These are phyloP conservation scores for Vanessa atalanta DNA, from an alignment of 1,140 invertebrate genomes.

Conservation along the genomic window DNA sequence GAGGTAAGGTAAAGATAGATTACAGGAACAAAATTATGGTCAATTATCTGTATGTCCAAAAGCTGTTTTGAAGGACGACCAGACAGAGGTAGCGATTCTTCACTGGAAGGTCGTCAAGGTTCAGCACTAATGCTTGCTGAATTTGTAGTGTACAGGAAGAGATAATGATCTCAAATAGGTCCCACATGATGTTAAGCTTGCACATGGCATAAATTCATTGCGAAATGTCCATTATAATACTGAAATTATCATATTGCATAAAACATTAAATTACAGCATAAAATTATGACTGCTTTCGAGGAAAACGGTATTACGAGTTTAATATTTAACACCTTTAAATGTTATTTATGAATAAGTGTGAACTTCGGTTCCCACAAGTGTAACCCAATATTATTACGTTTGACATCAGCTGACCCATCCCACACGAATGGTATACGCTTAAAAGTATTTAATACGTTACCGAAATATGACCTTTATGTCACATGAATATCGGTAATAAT, in stretches of 20 bases:
- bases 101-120: background rate
- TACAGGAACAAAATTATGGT: too few relatives aligned
- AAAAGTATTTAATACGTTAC: background rate
- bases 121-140: background rate
- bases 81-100: background rate
- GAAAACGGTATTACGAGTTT: slow-evolving; percentile 3
- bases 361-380: slow-evolving; percentile 8
- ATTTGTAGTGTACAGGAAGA: slow-evolving; percentile 14
- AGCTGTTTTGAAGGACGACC: background rate
- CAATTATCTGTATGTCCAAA: background rate
- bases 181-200: slow-evolving; percentile 11
- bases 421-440: background rate
- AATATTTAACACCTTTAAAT: background rate
- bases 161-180: slow-evolving; percentile 18
- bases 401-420: slow-evolving; percentile 15
- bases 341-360: background rate
- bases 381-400: background rate
- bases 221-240: slow-evolving; percentile 3
- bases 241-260: slow-evolving; percentile 3
- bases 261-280: slow-evolving; percentile 11
- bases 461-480: slow-evolving; percentile 17
- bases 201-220: slow-evolving; percentile 14
- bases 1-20: too few relatives aligned
- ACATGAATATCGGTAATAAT: slow-evolving; percentile 12
- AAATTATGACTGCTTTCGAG: slow-evolving; percentile 13